These are phyloP conservation scores for Dendrolimus kikuchii DNA, from an alignment of 1,140 invertebrate genomes.

Conservation along the genomic window DNA sequence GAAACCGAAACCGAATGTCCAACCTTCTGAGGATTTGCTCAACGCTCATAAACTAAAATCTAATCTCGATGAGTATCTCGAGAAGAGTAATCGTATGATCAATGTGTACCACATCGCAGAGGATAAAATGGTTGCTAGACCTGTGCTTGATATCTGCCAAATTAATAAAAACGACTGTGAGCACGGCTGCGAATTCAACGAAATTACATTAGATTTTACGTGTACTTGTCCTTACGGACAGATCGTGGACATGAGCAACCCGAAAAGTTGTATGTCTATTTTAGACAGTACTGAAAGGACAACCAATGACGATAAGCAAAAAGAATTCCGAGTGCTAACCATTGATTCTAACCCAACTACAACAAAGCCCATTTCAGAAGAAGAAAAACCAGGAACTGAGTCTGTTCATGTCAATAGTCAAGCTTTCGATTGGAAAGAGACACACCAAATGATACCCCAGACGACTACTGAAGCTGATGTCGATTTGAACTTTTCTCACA, in stretches of 20 bases:
- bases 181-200: slow-evolving; percentile 83
- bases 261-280: slow-evolving; percentile 44
- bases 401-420: slow-evolving; percentile 28
- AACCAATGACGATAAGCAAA: slow-evolving; percentile 14
- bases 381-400: slow-evolving; percentile 47
- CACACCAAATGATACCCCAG: slow-evolving; percentile 28
- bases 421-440: slow-evolving; percentile 45
- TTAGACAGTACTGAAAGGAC: slow-evolving; percentile 25
- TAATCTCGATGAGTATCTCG: slow-evolving; percentile 65
- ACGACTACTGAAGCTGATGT: slow-evolving; percentile 48
- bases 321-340: slow-evolving; percentile 28
- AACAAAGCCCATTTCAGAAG: slow-evolving; percentile 25
- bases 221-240: slow-evolving; percentile 80
- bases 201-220: slow-evolving; percentile 73
- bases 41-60: slow-evolving; percentile 64
- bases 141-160: slow-evolving; percentile 82
- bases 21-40: slow-evolving; percentile 69
- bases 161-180: slow-evolving; percentile 83
- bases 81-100: slow-evolving; percentile 68
- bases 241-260: slow-evolving; percentile 50
- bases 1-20: slow-evolving; percentile 69
- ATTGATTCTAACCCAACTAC: slow-evolving; percentile 26
- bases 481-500: slow-evolving; percentile 46
- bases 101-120: slow-evolving; percentile 71
- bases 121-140: slow-evolving; percentile 57